Evolutionary conservation across 2,888 invertebrate genomes (phyloP).

Genomic region (Nymphalis c-album): DNA sequence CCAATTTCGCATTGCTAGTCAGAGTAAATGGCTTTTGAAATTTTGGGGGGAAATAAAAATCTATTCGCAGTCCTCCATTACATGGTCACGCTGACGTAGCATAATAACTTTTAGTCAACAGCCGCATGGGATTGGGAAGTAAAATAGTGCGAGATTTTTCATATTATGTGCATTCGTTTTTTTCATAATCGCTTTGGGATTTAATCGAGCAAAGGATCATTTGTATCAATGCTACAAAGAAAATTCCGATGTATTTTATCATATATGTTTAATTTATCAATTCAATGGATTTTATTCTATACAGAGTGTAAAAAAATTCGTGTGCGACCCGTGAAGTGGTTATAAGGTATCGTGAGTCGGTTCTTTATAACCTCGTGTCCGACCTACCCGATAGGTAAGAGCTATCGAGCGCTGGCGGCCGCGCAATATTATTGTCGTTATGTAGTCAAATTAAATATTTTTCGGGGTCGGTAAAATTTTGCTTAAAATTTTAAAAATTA

Average conservation of each 20-base stretch:
- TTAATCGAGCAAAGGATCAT: background rate
- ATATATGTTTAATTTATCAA: background rate
- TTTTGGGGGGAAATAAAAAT: conserved; percentile 22
- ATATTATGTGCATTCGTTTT: conserved; percentile 12
- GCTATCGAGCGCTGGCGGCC: no score
- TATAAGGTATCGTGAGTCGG: no score
- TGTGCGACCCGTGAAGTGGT: no score
- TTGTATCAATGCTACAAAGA: background rate
- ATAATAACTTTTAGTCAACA: conserved; percentile 34
- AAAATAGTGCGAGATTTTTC: conserved; percentile 25
- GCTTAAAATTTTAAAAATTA: no score
- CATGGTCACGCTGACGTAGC: conserved; percentile 35
- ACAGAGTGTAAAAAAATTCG: no score
- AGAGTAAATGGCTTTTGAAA: conserved; percentile 21
- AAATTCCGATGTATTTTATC: background rate
- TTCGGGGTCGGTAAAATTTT: no score
- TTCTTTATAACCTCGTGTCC: no score
- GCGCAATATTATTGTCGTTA: no score
- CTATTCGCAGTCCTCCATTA: conserved; percentile 17
- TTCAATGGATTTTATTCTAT: no score
- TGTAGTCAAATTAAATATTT: no score
- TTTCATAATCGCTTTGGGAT: background rate
- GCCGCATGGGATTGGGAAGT: conserved; percentile 27
- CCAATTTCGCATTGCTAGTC: conserved; percentile 15
- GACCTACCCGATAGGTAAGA: no score